Evolutionary conservation across 2,797 vertebrate genomes (phyloP).

Genomic region (Helarctos malayanus): DNA sequence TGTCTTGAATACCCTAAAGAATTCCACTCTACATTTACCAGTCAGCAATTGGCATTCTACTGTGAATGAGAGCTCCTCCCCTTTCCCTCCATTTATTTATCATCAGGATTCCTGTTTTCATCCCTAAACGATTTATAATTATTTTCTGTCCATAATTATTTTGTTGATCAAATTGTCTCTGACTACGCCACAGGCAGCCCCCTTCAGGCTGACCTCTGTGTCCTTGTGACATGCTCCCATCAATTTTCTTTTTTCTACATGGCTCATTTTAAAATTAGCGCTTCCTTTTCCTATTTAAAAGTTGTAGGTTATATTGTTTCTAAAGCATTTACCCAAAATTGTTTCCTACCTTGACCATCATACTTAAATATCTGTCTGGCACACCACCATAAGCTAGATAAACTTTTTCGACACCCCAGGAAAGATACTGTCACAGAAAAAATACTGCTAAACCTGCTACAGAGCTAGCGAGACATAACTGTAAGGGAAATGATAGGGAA

Average conservation of each 20-base stretch:
- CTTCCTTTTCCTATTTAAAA: conserved; percentile 7
- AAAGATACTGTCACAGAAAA: not conserved
- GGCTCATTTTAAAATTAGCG: not conserved
- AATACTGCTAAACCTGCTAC: not conserved
- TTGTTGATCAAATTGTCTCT: not conserved
- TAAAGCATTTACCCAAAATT: not conserved
- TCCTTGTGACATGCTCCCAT: not conserved
- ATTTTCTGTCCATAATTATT: not conserved
- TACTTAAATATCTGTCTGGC: not conserved
- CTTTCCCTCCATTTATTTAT: not conserved
- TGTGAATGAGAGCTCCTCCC: not conserved
- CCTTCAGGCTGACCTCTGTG: not conserved
- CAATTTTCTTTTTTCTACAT: not conserved
- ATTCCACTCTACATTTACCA: not conserved
- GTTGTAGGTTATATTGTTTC: not conserved
- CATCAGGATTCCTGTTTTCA: not conserved
- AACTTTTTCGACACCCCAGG: not conserved
- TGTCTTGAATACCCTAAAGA: not conserved
- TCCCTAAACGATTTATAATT: not conserved
- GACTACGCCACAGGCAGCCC: not conserved
- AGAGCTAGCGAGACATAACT: not conserved
- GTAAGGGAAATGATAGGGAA: not conserved
- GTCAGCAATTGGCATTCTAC: not conserved
- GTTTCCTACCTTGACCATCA: conserved; percentile 14
- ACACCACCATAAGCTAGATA: not conserved